phyloP scores from a whole-genome alignment of 2,797 vertebrate species.

The Neosilurus hyrtlii region DNA sequence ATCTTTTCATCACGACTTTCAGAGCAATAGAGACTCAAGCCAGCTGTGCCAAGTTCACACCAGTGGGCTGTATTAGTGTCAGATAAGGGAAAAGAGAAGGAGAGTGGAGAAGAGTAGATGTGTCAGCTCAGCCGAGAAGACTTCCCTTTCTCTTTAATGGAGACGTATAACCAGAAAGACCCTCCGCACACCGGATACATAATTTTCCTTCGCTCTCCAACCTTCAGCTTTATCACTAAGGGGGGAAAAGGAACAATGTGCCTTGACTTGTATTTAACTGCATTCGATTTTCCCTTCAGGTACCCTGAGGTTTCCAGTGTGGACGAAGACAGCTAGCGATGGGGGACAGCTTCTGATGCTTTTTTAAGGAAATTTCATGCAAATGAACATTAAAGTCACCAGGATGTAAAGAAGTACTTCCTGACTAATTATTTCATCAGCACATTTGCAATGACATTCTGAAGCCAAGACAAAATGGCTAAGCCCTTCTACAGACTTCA shows the following conservation, averaged over 20 bases:
- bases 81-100: constrained; percentile 37
- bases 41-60: constrained; percentile 10
- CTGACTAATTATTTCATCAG: not conserved
- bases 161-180: constrained; percentile 52
- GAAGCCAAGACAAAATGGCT: constrained; percentile 74
- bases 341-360: constrained; percentile 23
- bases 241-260: constrained; percentile 42
- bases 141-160: constrained; percentile 44
- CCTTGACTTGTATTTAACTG: constrained; percentile 39
- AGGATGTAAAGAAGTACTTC: constrained; percentile 41
- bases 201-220: constrained; percentile 41
- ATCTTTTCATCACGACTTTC: not conserved
- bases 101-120: constrained; percentile 24
- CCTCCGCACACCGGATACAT: constrained; percentile 32
- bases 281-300: constrained; percentile 51
- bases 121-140: constrained; percentile 29
- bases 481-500: constrained; percentile 83
- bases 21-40: not conserved
- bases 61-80: constrained; percentile 4
- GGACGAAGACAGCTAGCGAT: constrained; percentile 16
- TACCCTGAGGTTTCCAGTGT: not conserved
- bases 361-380: constrained; percentile 32
- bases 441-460: constrained; percentile 25
- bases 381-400: constrained; percentile 13
- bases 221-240: constrained; percentile 36